A percentile compares a stretch with the other conserved stretches of the same genome.
Conservation (phyloP, 1,140 invertebrate genomes). For the Penaeus indicus region DNA sequence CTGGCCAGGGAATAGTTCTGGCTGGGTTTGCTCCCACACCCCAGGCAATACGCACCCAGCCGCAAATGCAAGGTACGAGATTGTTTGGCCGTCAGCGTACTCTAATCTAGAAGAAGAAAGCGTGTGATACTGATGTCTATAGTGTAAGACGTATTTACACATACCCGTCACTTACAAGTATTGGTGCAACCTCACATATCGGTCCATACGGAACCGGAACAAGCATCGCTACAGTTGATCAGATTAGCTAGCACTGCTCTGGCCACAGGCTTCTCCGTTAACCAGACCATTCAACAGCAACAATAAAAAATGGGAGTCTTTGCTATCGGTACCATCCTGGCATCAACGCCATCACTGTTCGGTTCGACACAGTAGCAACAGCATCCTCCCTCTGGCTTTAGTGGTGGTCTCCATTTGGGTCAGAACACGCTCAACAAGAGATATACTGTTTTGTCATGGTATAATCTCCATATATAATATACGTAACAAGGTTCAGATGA, state of each 20-base stretch:
- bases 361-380: too few relatives aligned
- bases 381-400: too few relatives aligned
- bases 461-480: too few relatives aligned
- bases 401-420: too few relatives aligned
- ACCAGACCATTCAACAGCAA: conserved; percentile 56
- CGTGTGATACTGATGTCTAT: too few relatives aligned
- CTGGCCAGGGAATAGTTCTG: conserved; percentile 43
- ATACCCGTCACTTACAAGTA: conserved; percentile 25
- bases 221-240: too few relatives aligned
- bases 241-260: conserved; percentile 51
- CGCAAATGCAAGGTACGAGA: conserved; percentile 65
- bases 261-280: conserved; percentile 59
- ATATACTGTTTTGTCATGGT: too few relatives aligned
- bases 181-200: conserved; percentile 51
- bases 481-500: too few relatives aligned
- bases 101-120: too few relatives aligned
- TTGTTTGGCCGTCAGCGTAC: conserved; percentile 41
- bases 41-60: conserved; percentile 46
- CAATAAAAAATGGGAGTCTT: conserved; percentile 38
- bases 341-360: conserved; percentile 47
- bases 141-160: too few relatives aligned
- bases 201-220: conserved; percentile 45
- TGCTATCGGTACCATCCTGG: too few relatives aligned
- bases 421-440: too few relatives aligned
- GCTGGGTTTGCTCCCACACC: conserved; percentile 52